Percentiles rank a stretch among this genome's conserved stretches.
phyloP scores from a whole-genome alignment of 2,113 vertebrate genomes.

The Willisornis vidua region DNA sequence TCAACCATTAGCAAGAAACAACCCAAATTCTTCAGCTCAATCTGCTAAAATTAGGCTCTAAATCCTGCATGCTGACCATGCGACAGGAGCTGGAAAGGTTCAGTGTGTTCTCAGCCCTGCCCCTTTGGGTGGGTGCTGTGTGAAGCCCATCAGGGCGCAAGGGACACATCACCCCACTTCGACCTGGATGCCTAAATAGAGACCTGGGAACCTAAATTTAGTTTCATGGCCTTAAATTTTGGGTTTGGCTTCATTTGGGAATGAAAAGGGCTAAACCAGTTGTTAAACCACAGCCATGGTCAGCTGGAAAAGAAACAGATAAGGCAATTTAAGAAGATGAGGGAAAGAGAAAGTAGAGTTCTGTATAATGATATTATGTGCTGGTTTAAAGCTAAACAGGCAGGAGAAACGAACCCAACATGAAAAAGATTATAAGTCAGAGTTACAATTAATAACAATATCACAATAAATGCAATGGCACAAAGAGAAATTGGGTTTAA shows the following conservation, averaged over 20 bases:
- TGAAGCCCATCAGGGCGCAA: neutral
- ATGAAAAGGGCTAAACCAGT: neutral
- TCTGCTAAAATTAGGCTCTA: neutral
- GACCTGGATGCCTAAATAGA: neutral
- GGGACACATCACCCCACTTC: neutral
- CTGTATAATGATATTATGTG: too few relatives aligned
- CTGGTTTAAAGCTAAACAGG: too few relatives aligned
- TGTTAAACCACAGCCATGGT: neutral
- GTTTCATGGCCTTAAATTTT: neutral
- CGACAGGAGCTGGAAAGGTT: neutral
- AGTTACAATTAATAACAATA: too few relatives aligned
- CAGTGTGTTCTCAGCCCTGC: too few relatives aligned
- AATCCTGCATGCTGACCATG: neutral
- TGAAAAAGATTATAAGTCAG: too few relatives aligned
- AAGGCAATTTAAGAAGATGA: fast-evolving
- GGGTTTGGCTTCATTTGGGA: neutral
- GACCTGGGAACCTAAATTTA: neutral
- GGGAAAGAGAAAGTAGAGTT: fast-evolving
- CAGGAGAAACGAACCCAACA: too few relatives aligned
- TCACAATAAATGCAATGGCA: too few relatives aligned
- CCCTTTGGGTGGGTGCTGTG: neutral
- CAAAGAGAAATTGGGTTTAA: too few relatives aligned
- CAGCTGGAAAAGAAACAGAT: neutral
- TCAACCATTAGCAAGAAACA: neutral
- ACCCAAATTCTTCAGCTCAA: neutral